A percentile compares a stretch with the other conserved stretches of the same genome.
Conservation (phyloP, 2,888 invertebrate genomes). For the Papilio elwesi region DNA sequence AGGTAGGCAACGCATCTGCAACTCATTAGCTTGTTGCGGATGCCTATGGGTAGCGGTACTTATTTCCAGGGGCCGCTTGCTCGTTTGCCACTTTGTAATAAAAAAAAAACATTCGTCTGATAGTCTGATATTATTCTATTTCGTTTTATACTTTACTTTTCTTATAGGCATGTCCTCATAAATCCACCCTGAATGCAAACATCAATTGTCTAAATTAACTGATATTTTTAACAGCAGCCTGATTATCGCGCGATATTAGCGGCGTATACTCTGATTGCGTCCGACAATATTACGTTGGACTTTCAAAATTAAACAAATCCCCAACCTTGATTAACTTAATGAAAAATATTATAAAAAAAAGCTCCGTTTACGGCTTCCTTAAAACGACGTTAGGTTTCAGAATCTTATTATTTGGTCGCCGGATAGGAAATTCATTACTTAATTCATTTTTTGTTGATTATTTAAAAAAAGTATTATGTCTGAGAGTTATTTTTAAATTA, state of each 20-base stretch:
- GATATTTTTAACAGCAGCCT: conserved; percentile 59
- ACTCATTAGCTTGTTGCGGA: too few relatives aligned
- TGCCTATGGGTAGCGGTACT: too few relatives aligned
- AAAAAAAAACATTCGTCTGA: too few relatives aligned
- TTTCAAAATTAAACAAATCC: conserved; percentile 34
- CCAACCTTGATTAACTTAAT: conserved; percentile 40
- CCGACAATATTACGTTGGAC: conserved; percentile 43
- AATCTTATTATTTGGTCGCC: neutral
- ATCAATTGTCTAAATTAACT: conserved; percentile 56
- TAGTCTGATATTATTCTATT: too few relatives aligned
- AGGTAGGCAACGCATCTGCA: too few relatives aligned
- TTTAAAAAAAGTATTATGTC: neutral
- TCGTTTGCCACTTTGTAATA: too few relatives aligned
- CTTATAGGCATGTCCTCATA: conserved; percentile 49
- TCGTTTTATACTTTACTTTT: neutral
- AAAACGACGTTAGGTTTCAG: conserved; percentile 4
- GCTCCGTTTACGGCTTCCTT: neutral
- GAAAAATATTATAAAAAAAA: conserved; percentile 37
- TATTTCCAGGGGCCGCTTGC: too few relatives aligned
- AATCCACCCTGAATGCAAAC: conserved; percentile 34
- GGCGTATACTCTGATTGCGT: conserved; percentile 42
- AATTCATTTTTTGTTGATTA: conserved; percentile 3
- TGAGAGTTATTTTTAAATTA: neutral
- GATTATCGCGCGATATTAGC: conserved; percentile 57
- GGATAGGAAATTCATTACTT: conserved; percentile 6